A percentile compares a stretch with the other conserved stretches of the same genome.
phyloP scores from a whole-genome alignment of 2,888 invertebrate species.

The Troides helena region DNA sequence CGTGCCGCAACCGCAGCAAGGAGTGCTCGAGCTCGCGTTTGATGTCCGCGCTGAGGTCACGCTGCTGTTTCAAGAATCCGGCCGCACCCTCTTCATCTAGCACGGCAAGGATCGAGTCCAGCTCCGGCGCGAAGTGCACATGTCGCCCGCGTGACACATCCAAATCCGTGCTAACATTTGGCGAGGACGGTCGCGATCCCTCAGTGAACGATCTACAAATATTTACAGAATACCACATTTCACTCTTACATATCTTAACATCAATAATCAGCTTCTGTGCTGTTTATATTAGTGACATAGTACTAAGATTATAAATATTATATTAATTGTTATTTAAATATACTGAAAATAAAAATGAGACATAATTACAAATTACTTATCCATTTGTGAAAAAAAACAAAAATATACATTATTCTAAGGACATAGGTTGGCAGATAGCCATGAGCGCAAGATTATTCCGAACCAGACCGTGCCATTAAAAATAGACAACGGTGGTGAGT shows the following conservation, averaged over 20 bases:
- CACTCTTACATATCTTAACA: no score
- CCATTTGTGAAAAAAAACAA: slow-evolving; percentile 4
- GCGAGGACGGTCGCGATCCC: slow-evolving; percentile 47
- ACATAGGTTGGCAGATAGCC: slow-evolving; percentile 34
- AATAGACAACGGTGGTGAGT: slow-evolving; percentile 35
- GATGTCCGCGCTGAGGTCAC: slow-evolving; percentile 78
- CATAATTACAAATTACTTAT: no score
- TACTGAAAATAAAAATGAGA: no score
- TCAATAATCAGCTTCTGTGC: no score
- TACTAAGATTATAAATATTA: no score
- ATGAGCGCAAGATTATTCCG: slow-evolving; percentile 29
- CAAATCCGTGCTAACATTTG: slow-evolving; percentile 42
- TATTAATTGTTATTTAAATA: no score
- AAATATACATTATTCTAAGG: slow-evolving; percentile 4
- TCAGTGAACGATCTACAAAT: slow-evolving; percentile 43
- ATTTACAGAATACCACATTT: no score
- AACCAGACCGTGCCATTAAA: slow-evolving; percentile 36
- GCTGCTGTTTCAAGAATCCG: slow-evolving; percentile 76
- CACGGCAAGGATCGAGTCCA: slow-evolving; percentile 79
- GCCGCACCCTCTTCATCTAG: slow-evolving; percentile 82
- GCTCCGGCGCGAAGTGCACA: slow-evolving; percentile 87
- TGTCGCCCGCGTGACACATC: slow-evolving; percentile 67
- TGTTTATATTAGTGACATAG: no score
- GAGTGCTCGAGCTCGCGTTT: slow-evolving; percentile 85
- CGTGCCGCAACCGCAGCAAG: slow-evolving; percentile 82